Base-by-base conservation (phyloP, 1,140 invertebrate genomes). In the Brachionus rubens region DNA sequence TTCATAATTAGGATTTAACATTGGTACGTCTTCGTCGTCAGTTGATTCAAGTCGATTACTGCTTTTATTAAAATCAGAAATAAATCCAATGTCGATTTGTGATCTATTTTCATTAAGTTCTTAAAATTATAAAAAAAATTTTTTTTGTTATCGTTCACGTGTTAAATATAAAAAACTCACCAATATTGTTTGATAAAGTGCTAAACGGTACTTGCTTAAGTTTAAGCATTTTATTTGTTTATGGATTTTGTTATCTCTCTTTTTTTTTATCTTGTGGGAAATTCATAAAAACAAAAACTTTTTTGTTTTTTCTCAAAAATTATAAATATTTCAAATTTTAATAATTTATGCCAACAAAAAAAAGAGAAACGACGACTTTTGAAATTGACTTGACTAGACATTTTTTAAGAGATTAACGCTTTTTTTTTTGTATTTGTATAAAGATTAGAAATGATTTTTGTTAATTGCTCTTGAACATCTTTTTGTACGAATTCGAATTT, bases 1-100 rank as follows among this genome's bases (percentile, higher is more conserved):
- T 7, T 65, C 59, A 65, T 24, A 65, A 36, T 65, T 65, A 30
- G 59, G 59, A 43, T 65, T 65, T 41, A 65, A 65, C 59, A 65
- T 65, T 43, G 59, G 59, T 7, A 65, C 33, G 56, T 62, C 56
- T 12, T 62, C 59, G 33, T 65, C 16, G 59, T 65, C 59, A 19
- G 26, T 7, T 43, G 19, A 24, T 24, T 40, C 33, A 5, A 3
- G 43, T 46, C 9, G 5, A 10, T 46, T 3, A 46, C 43, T 65
- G 16, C 24, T 65, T 65, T 21, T 41, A 43, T n/a, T 65, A 65
- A n/a, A 41, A 65, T 65, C 59, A 43, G 59, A 65, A 24, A 43
- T 9, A 14, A 65, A 26, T 4, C 40, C 59, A 65, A 65, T 65
- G 43, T 65, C 59, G 24, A 65, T 40, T 9, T 33, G 33, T 36